Evolutionary conservation across 1,140 invertebrate genomes (phyloP).

Genomic region (Stegodyphus mimosarum): DNA sequence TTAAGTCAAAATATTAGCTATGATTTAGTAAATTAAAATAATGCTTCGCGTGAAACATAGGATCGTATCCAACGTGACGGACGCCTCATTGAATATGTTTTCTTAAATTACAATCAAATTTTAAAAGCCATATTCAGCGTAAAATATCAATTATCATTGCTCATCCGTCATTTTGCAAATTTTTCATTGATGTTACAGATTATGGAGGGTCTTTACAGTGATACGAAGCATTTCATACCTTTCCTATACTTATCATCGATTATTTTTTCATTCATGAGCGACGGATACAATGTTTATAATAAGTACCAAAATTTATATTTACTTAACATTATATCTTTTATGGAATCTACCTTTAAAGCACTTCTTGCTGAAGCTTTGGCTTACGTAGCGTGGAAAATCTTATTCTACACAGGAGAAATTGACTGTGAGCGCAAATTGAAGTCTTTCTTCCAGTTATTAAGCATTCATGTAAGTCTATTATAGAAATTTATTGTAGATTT

Average conservation of each 20-base stretch:
- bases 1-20: too few species aligned
- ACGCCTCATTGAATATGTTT: too few species aligned
- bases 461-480: constrained; percentile 6
- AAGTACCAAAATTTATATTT: neutral
- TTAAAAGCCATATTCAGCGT: too few species aligned
- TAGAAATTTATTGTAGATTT: neutral
- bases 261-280: neutral
- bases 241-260: neutral
- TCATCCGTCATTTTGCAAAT: too few species aligned
- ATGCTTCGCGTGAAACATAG: too few species aligned
- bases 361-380: constrained; percentile 10
- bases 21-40: too few species aligned
- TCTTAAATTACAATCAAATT: too few species aligned
- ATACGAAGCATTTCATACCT: neutral
- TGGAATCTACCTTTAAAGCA: neutral
- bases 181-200: too few species aligned
- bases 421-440: neutral
- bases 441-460: neutral
- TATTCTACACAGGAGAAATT: neutral
- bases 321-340: neutral
- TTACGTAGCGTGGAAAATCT: constrained; percentile 1
- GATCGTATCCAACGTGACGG: too few species aligned
- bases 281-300: neutral
- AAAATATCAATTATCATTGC: too few species aligned
- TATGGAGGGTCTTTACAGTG: too few species aligned